Conservation (phyloP, 2,113 vertebrate species). For the Porphyrio hochstetteri region DNA sequence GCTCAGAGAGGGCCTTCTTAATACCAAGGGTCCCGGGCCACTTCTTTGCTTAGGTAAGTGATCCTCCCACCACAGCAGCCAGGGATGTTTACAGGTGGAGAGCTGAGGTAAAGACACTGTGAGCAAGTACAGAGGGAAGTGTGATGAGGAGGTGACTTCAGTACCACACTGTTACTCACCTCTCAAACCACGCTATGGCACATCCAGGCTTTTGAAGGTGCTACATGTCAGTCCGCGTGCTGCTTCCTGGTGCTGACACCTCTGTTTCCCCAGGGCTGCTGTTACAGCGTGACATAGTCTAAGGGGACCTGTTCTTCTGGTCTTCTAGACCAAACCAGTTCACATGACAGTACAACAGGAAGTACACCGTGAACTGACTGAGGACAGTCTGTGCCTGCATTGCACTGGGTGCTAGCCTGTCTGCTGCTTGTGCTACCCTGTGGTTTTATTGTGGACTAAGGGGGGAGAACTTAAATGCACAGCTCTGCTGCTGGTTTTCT, state of each 20-base stretch:
- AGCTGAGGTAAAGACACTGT: neutral
- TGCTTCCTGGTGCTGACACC: neutral
- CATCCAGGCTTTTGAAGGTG: neutral
- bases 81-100: neutral
- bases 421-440: neutral
- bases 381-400: neutral
- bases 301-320: neutral
- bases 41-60: neutral
- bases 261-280: neutral
- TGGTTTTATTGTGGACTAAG: rapidly evolving
- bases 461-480: neutral
- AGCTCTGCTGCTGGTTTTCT: neutral
- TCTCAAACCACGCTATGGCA: rapidly evolving
- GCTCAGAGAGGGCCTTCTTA: neutral
- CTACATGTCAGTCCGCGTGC: rapidly evolving
- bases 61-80: neutral
- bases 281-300: rapidly evolving
- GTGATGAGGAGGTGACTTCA: neutral
- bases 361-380: rapidly evolving
- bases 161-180: neutral
- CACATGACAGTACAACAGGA: neutral
- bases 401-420: neutral
- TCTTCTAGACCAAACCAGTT: neutral
- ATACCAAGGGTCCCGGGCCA: neutral
- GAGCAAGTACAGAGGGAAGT: neutral